Evolutionary conservation across 53 echinoderm and acorn worm species (phyloP).

Genomic region (Luidia sarsii): DNA sequence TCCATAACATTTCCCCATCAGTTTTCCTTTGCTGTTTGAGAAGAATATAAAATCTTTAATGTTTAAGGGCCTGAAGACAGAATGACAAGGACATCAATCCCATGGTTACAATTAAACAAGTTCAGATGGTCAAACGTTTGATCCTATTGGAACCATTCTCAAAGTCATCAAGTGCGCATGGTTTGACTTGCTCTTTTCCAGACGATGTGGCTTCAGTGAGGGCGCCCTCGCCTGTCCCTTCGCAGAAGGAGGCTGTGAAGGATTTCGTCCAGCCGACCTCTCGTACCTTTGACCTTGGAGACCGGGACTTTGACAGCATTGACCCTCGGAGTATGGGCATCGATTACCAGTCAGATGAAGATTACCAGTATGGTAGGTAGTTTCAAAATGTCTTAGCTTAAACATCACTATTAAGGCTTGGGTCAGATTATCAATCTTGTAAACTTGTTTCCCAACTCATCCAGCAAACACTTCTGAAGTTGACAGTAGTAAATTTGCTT

Average conservation of each 20-base stretch:
- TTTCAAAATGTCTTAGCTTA: not conserved
- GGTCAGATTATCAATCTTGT: no score
- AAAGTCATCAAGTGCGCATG: no score
- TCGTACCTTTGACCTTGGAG: conserved; percentile 27
- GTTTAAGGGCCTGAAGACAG: no score
- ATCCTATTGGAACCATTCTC: not conserved
- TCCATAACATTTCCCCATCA: no score
- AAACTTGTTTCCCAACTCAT: no score
- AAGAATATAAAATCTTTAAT: no score
- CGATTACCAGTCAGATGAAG: conserved; percentile 52
- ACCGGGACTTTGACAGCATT: conserved; percentile 59
- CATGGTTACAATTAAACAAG: not conserved
- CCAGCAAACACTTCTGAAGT: no score
- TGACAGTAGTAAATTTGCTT: no score
- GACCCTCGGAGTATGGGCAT: conserved; percentile 59
- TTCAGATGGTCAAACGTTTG: not conserved
- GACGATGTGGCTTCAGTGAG: not conserved
- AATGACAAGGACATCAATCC: no score
- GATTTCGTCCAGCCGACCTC: not conserved
- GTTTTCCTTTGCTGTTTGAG: no score
- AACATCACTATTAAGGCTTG: no score
- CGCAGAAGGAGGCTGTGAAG: not conserved
- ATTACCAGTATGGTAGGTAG: conserved; percentile 53
- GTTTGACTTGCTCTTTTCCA: not conserved
- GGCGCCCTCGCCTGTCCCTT: conserved; percentile 1